Percentiles rank a stretch among this genome's conserved stretches.
Evolutionary conservation across 2,113 vertebrate species (phyloP).

Genomic region (Oxyura jamaicensis): DNA sequence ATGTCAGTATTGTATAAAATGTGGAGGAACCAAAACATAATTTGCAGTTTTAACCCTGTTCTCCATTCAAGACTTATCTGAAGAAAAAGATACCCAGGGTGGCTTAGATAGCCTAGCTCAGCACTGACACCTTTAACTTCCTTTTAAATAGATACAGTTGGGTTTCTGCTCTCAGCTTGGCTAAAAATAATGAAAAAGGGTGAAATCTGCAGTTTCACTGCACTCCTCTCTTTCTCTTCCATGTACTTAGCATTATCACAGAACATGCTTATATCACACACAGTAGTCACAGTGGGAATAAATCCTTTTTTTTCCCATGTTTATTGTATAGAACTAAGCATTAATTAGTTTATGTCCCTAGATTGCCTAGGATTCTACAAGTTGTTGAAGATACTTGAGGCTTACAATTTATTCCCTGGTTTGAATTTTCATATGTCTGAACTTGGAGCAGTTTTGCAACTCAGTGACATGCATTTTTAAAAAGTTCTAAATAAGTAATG

Average conservation of each 20-base stretch:
- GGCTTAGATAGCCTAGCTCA: neutral
- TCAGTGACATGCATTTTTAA: constrained; percentile 27
- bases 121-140: neutral
- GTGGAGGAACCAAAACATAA: neutral
- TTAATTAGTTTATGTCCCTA: neutral
- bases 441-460: neutral
- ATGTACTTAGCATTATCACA: neutral
- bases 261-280: neutral
- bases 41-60: neutral
- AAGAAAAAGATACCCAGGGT: neutral
- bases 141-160: neutral
- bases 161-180: neutral
- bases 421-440: neutral
- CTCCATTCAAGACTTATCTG: neutral
- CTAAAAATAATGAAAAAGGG: neutral
- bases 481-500: constrained; percentile 40
- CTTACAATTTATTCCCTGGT: neutral
- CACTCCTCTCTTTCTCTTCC: neutral
- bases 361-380: neutral
- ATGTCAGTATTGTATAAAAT: neutral
- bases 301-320: neutral
- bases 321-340: neutral
- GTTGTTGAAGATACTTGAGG: neutral
- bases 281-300: neutral
- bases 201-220: neutral